Evolutionary conservation across 2,888 invertebrate species (phyloP), one percentile per base, ranked within the genome.

Genomic region (Nyleta sp.): DNA sequence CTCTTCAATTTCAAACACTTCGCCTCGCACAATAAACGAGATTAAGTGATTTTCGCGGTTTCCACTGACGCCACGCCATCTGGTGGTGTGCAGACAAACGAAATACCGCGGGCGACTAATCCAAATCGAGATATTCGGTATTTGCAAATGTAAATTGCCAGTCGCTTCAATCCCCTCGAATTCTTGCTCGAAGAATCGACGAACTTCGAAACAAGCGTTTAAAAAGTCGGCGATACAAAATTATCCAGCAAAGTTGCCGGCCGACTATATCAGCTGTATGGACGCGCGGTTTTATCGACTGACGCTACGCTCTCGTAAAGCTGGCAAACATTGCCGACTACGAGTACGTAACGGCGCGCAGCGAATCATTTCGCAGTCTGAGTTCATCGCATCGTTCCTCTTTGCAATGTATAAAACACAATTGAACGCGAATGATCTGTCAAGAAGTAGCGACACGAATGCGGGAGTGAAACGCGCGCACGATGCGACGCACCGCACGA

Each of bases 41-140:
- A 80, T 78, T 70, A 60, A 74, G 53, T 50, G 70, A 60, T 76
- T 70, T 55, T 18, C 57, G 64, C 44, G 64, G 65, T 70, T 70
- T 64, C 13, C 52, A 17, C 40, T 33, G 35, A 17, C 42, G 22
- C 42, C 67, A 52, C 76, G 78, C 78, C 80, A 81, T 78, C 80
- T 81, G 78, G 75, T 79, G 80, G 65, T 52, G 55, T 48, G 40
- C 57, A 50, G 38, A 28, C 17, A 46, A 72, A 72, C 52, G 71
- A 64, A 20, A 24, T 40, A 64, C 46, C 35, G 8, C 11, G 13
- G 18, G 24, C 31, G 8, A 10, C 13, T 46, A 46, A 60, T 50
- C 57, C 28, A 40, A 28, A 40, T 33, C 50, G 31, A n/a, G 18
- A 17, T 40, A 10, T 46, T 31, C 24, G 22, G 31, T 35, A 17